Evolutionary conservation across 2,888 invertebrate species (phyloP).

Genomic region (Brachyptera risi): DNA sequence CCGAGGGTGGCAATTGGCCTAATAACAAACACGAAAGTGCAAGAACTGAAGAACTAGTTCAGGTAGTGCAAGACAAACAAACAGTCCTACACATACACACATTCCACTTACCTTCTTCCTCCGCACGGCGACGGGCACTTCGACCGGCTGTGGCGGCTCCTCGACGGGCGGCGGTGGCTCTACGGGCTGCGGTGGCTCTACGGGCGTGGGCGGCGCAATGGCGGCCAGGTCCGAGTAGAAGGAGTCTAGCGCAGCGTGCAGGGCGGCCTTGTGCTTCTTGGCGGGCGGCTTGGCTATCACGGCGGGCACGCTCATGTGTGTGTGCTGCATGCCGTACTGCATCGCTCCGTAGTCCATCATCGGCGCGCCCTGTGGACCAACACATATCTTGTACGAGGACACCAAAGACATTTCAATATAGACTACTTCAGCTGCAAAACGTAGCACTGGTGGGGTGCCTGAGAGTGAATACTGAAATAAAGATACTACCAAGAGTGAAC

Average conservation of each 20-base stretch:
- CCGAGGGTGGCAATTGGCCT: too few species aligned
- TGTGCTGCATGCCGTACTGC: constrained; percentile 15
- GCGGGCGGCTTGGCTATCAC: constrained; percentile 45
- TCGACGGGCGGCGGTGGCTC: constrained; percentile 21
- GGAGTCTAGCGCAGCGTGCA: constrained; percentile 53
- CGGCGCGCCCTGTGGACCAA: constrained; percentile 5
- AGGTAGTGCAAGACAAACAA: too few species aligned
- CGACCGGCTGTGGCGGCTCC: constrained; percentile 37
- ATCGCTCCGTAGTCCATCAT: constrained; percentile 5
- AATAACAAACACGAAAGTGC: too few species aligned
- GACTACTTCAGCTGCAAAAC: too few species aligned
- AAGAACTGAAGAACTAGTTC: too few species aligned
- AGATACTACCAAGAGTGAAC: too few species aligned
- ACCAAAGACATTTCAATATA: not conserved
- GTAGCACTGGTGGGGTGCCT: too few species aligned
- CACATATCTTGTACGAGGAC: too few species aligned
- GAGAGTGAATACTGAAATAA: too few species aligned
- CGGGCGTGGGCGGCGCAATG: constrained; percentile 43
- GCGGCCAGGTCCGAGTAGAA: constrained; percentile 59
- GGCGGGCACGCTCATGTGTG: constrained; percentile 16
- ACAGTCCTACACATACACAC: too few species aligned
- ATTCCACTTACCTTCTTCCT: not conserved
- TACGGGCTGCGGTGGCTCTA: not conserved
- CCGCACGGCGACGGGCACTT: constrained; percentile 34
- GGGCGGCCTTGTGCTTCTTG: constrained; percentile 40